Percentiles rank a stretch among this genome's conserved stretches.
Evolutionary conservation across 2,888 invertebrate genomes (phyloP).

Genomic region (Piscicola geometra): DNA sequence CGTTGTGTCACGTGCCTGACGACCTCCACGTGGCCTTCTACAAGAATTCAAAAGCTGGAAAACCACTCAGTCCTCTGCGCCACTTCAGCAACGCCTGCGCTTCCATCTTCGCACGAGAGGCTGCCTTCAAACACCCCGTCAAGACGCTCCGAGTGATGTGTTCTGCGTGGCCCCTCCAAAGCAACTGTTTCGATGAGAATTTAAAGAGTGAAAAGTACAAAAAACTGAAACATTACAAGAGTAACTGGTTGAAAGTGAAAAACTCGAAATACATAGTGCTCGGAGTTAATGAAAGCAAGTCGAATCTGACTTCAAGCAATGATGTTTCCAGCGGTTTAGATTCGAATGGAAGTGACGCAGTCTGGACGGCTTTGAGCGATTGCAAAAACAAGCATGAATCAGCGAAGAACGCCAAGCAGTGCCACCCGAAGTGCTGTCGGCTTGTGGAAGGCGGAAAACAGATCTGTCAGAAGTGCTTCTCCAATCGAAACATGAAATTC

Average conservation of each 20-base stretch:
- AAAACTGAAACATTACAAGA: background rate
- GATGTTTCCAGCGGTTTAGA: background rate
- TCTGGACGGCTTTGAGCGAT: too few relatives aligned
- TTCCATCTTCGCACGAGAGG: background rate
- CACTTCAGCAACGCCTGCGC: background rate
- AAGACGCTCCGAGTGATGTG: background rate
- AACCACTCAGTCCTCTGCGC: background rate
- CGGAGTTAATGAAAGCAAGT: too few relatives aligned
- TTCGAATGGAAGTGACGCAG: background rate
- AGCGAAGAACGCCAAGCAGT: too few relatives aligned
- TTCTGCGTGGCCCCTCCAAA: background rate
- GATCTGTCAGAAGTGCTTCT: too few relatives aligned
- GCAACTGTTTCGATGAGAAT: background rate
- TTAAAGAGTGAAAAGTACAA: slow-evolving; percentile 12
- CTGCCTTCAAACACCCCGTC: background rate
- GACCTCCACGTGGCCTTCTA: background rate
- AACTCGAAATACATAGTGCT: too few relatives aligned
- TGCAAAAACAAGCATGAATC: too few relatives aligned
- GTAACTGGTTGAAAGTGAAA: too few relatives aligned
- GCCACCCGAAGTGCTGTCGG: too few relatives aligned
- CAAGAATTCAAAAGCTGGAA: background rate
- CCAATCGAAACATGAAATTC: too few relatives aligned
- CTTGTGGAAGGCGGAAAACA: too few relatives aligned
- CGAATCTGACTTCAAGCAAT: background rate
- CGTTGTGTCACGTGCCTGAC: background rate